phyloP scores from a whole-genome alignment of 1,140 invertebrate genomes.

The Anagrus nilaparvatae region DNA sequence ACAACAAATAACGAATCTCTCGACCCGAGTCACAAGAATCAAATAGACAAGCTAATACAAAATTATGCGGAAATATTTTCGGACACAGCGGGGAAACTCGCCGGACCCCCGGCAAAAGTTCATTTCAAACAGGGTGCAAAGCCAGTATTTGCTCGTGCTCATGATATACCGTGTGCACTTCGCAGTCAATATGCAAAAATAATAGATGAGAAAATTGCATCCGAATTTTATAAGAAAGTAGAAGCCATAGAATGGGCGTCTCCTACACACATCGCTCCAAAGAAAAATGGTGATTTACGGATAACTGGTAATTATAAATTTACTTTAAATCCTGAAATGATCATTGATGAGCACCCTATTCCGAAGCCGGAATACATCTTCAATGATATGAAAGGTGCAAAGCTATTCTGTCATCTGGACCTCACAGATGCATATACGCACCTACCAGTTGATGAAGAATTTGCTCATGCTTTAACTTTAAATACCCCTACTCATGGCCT shows the following conservation, averaged over 20 bases:
- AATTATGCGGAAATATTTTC: constrained; percentile 8
- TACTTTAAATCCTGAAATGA: constrained; percentile 19
- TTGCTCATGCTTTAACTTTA: too few relatives aligned
- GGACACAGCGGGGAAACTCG: constrained; percentile 7
- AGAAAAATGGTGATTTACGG: constrained; percentile 20
- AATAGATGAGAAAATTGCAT: constrained; percentile 10
- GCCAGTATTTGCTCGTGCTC: constrained; percentile 11
- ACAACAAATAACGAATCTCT: too few relatives aligned
- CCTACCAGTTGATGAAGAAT: too few relatives aligned
- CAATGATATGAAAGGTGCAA: too few relatives aligned
- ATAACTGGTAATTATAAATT: constrained; percentile 25
- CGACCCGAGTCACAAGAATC: too few relatives aligned
- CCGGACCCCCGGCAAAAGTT: constrained; percentile 7
- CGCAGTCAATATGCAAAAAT: constrained; percentile 9
- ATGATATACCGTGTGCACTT: constrained; percentile 10
- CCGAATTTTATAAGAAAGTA: constrained; percentile 17
- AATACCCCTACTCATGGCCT: too few relatives aligned
- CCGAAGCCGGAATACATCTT: too few relatives aligned
- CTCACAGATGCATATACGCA: too few relatives aligned
- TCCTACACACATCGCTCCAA: constrained; percentile 20
- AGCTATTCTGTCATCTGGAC: too few relatives aligned
- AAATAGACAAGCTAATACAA: too few relatives aligned
- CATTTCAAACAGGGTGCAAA: constrained; percentile 9
- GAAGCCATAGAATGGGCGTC: too few relatives aligned
- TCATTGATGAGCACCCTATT: too few relatives aligned